Evolutionary conservation across 2,797 vertebrate genomes (phyloP).

Genomic region (Oreochromis mossambicus): DNA sequence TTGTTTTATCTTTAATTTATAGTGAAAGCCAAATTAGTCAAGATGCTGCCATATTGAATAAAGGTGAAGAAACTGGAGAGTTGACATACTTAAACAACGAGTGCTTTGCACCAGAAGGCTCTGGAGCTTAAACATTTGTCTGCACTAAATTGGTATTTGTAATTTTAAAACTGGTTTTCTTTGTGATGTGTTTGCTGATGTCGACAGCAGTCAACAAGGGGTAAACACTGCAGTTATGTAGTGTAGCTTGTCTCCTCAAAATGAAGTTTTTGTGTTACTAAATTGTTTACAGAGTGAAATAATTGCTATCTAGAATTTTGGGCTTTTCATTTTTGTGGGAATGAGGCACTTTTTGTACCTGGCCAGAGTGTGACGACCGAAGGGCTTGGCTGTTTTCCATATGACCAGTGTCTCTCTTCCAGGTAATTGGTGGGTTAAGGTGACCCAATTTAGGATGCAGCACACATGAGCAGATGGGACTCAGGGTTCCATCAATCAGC

Average conservation of each 20-base stretch:
- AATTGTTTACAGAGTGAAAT: neutral
- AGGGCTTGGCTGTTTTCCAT: neutral
- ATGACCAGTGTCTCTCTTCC: neutral
- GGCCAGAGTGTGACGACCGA: neutral
- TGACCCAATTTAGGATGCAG: neutral
- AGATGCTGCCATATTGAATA: neutral
- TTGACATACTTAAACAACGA: neutral
- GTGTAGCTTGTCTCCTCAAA: neutral
- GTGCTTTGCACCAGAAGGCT: neutral
- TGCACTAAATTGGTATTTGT: neutral
- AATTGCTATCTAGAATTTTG: neutral
- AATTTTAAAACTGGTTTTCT: neutral
- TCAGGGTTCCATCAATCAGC: neutral
- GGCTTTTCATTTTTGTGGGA: neutral
- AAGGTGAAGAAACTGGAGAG: neutral
- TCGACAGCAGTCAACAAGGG: neutral
- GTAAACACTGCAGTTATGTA: neutral
- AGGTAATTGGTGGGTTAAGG: neutral
- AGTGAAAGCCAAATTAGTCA: neutral
- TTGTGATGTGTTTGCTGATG: neutral
- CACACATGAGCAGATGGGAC: neutral
- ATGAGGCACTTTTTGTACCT: neutral
- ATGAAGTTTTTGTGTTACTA: neutral
- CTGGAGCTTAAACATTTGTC: neutral
- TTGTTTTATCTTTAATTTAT: neutral